A percentile compares a stretch with the other conserved stretches of the same genome.
Evolutionary conservation across 2,797 vertebrate genomes (phyloP).

Genomic region (Argyrosomus regius): DNA sequence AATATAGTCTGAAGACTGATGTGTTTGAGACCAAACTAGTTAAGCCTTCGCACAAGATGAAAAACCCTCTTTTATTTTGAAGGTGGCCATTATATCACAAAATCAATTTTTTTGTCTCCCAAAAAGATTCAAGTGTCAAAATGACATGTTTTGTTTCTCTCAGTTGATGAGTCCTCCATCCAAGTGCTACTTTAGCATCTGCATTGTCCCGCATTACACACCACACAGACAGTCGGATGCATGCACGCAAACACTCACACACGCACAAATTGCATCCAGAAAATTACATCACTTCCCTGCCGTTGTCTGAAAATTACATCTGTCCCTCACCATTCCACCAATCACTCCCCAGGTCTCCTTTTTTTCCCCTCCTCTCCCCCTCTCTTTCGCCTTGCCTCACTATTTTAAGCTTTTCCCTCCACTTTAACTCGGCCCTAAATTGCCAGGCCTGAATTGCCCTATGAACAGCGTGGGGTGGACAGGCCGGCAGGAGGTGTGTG

Average conservation of each 20-base stretch:
- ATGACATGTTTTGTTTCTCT: slow-evolving; percentile 67
- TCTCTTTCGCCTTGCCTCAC: slow-evolving; percentile 52
- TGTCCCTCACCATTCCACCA: slow-evolving; percentile 81
- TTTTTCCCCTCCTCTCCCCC: slow-evolving; percentile 11
- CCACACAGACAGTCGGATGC: slow-evolving; percentile 30
- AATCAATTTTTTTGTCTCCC: slow-evolving; percentile 41
- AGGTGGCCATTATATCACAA: slow-evolving; percentile 39
- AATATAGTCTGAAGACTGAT: slow-evolving; percentile 38
- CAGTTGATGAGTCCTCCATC: slow-evolving; percentile 60
- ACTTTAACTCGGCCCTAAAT: slow-evolving; percentile 82
- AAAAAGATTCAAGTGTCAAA: slow-evolving; percentile 51
- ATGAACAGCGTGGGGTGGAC: slow-evolving; percentile 82
- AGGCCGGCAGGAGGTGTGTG: slow-evolving; percentile 74
- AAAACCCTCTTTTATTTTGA: slow-evolving; percentile 57
- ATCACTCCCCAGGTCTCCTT: slow-evolving; percentile 79
- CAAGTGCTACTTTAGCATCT: slow-evolving; percentile 68
- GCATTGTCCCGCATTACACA: slow-evolving; percentile 57
- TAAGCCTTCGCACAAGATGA: slow-evolving; percentile 22
- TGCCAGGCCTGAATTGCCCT: slow-evolving; percentile 81
- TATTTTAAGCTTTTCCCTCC: slow-evolving; percentile 75
- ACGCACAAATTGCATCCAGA: slow-evolving; percentile 74
- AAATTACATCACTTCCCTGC: slow-evolving; percentile 82
- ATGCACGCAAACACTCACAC: slow-evolving; percentile 46
- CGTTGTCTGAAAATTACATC: slow-evolving; percentile 81
- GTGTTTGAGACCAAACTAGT: slow-evolving; percentile 33